Evolutionary conservation across 35 echinoderm and acorn worm species (phyloP).

Genomic region (Diadema setosum): DNA sequence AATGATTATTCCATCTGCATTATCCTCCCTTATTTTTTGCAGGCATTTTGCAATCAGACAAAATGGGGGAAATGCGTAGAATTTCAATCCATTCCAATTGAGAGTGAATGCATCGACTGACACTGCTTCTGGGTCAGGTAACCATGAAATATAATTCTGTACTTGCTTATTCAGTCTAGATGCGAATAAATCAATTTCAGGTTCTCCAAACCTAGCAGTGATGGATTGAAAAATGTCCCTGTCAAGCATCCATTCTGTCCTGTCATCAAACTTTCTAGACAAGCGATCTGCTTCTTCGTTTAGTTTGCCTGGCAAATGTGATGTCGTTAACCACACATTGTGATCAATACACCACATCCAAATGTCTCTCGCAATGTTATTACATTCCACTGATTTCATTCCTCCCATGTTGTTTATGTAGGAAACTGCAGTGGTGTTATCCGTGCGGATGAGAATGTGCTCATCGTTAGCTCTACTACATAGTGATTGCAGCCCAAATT

Average conservation of each 20-base stretch:
- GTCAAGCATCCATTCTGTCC: constrained; percentile 62
- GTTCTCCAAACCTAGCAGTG: not conserved
- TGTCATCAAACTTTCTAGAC: constrained; percentile 49
- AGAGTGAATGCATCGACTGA: constrained; percentile 28
- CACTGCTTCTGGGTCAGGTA: not conserved
- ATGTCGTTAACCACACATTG: constrained; percentile 51
- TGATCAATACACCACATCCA: constrained; percentile 65
- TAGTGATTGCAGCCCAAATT: not conserved
- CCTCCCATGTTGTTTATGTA: constrained; percentile 78
- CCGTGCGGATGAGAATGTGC: not conserved
- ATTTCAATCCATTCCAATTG: not conserved
- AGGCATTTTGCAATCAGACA: constrained; percentile 24
- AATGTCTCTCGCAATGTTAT: constrained; percentile 21
- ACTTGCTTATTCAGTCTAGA: constrained; percentile 50
- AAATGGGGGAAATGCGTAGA: constrained; percentile 68
- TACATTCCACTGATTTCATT: constrained; percentile 24
- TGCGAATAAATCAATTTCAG: constrained; percentile 60
- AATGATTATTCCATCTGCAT: constrained; percentile 14
- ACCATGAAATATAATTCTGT: constrained; percentile 15
- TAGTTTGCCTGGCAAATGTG: constrained; percentile 26
- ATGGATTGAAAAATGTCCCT: not conserved
- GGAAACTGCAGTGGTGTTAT: constrained; percentile 59
- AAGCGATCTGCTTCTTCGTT: constrained; percentile 57
- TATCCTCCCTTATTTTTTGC: constrained; percentile 47
- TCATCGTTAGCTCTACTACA: not conserved